Percentiles rank a stretch among this genome's conserved stretches.
Conservation (phyloP, 92 coral and sea anemone species). For the Hydrozoanthus gracilis region DNA sequence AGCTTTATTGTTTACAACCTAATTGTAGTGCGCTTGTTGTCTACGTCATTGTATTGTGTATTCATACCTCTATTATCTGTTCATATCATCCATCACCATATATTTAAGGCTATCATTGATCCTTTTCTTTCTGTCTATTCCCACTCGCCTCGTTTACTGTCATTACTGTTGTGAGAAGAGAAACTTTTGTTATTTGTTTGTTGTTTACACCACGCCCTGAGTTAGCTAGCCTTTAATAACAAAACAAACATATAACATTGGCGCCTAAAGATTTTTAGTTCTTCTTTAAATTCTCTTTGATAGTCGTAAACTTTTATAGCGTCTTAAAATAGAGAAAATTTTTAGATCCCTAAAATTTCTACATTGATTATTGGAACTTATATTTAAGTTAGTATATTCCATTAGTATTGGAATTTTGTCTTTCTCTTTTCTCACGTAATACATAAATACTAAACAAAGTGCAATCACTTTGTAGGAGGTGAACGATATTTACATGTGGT, state of each 20-base stretch:
- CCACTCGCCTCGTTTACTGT: slow-evolving; percentile 25
- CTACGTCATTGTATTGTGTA: not conserved
- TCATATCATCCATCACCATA: not conserved
- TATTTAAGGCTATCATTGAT: slow-evolving; percentile 15
- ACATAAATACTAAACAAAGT: slow-evolving; percentile 17
- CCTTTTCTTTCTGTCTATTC: slow-evolving; percentile 22
- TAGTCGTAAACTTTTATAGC: slow-evolving; percentile 21
- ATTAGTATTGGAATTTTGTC: slow-evolving; percentile 23
- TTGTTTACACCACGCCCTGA: slow-evolving; percentile 27
- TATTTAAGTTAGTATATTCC: slow-evolving; percentile 23
- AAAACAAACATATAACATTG: slow-evolving; percentile 23
- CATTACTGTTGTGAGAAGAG: slow-evolving; percentile 23
- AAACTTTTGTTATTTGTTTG: slow-evolving; percentile 23
- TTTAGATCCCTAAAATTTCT: slow-evolving; percentile 19
- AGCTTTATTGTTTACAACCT: too few relatives aligned
- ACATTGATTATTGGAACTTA: slow-evolving; percentile 23
- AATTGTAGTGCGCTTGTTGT: not conserved
- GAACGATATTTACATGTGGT: slow-evolving; percentile 25
- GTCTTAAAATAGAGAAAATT: slow-evolving; percentile 23
- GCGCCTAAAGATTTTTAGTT: slow-evolving; percentile 23
- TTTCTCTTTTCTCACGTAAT: slow-evolving; percentile 21
- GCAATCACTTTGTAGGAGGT: slow-evolving; percentile 26
- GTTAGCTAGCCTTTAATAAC: slow-evolving; percentile 25
- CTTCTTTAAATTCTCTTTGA: slow-evolving; percentile 23
- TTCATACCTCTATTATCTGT: not conserved